Base-by-base conservation (phyloP, 2,113 vertebrate genomes). In the Zeus faber region DNA sequence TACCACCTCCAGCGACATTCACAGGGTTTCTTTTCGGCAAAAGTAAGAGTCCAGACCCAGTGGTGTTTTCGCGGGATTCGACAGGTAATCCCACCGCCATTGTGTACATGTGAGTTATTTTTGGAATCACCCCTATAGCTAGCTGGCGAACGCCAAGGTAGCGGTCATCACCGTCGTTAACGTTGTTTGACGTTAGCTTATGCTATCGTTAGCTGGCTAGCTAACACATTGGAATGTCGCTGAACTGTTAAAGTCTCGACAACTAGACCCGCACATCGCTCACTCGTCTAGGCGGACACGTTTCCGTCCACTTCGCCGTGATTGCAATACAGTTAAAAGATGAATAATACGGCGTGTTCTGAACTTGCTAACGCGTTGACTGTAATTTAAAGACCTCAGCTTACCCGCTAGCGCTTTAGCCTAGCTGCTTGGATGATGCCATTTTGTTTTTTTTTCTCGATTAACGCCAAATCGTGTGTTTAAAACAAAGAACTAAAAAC, bases 391-490 rank as follows among this genome's bases (percentile, higher is more conserved):
- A 5, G 21, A 39, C 17, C 29, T 16, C 16, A 37, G 7, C 18
- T 18, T 7, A 2, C 16, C 35, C 27, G 60, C 43, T 40, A 39
- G 40, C 21, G 5, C 26, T 18, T 40, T 33, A 50, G 48, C 39
- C 23, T 44, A 41, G 41, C 50, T 44, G 47, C 24, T 39, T 35
- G 53, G 23, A 58, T 80, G 89, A 82, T 90, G 87, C 88, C 88
- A 89, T 90, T 91, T 91, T 91, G 88, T 89, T 88, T 87, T 79
- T 62, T 58, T 67, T 5, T 6, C 17, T 20, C 20, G 54, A 61
- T 69, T 62, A 74, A 71, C 68, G 70, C 50, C 62, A 55, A 74
- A 74, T 53, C 54, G 31, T 48, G 43, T 48, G 18, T 16, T 62
- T 22, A 46, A 8, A 3, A 2, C 1, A 7, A 6, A 4, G 20